phyloP scores from a whole-genome alignment of 2,888 invertebrate genomes.

The Notodonta dromedarius region DNA sequence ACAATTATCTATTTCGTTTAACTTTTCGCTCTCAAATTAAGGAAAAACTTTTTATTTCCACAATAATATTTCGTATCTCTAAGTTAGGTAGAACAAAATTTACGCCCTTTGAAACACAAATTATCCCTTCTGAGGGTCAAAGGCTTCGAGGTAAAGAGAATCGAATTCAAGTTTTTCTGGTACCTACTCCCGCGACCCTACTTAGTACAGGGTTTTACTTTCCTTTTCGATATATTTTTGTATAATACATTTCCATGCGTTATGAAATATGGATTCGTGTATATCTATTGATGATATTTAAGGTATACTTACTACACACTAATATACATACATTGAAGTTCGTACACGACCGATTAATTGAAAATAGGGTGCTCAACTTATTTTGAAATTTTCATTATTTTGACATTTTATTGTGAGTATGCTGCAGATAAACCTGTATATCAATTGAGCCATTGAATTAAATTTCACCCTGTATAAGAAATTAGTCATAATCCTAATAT shows the following conservation, averaged over 20 bases:
- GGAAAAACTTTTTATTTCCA: slow-evolving; percentile 4
- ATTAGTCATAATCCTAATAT: too few relatives aligned
- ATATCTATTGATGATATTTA: too few relatives aligned
- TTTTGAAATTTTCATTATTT: too few relatives aligned
- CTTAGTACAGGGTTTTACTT: slow-evolving; percentile 14
- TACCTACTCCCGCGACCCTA: slow-evolving; percentile 20
- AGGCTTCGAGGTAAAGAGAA: slow-evolving; percentile 36
- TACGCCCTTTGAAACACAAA: slow-evolving; percentile 37
- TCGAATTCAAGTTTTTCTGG: slow-evolving; percentile 34
- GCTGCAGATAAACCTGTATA: too few relatives aligned
- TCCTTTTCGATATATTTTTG: slow-evolving; percentile 8
- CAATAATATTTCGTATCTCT: slow-evolving; percentile 19
- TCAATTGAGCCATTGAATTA: too few relatives aligned
- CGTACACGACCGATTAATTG: too few relatives aligned
- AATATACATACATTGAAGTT: too few relatives aligned
- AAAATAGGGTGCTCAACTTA: too few relatives aligned
- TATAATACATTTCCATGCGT: not conserved
- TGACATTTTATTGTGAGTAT: too few relatives aligned
- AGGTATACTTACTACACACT: too few relatives aligned
- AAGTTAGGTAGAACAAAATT: slow-evolving; percentile 26
- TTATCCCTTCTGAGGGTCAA: slow-evolving; percentile 35
- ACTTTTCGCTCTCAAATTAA: slow-evolving; percentile 1
- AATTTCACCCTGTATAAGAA: too few relatives aligned
- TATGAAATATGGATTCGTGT: not conserved
- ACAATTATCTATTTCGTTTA: not conserved